These are phyloP conservation scores for Exocentrus adspersus DNA, from an alignment of 2,888 invertebrate genomes.

Conservation along the genomic window DNA sequence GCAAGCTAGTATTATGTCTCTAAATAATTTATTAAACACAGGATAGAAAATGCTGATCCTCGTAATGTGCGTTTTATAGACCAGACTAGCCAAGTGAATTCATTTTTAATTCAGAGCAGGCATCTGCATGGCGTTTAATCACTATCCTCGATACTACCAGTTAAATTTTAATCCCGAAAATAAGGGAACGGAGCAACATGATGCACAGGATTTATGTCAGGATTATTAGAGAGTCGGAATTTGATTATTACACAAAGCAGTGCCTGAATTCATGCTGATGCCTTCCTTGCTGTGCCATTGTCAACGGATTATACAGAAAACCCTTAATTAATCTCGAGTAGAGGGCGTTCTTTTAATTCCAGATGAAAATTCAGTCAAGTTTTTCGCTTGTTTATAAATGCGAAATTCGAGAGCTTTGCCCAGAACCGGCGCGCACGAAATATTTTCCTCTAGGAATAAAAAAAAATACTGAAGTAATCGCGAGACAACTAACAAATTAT, in stretches of 20 bases:
- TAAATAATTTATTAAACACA: no score
- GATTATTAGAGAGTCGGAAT: constrained; percentile 41
- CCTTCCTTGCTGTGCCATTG: constrained; percentile 42
- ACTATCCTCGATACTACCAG: constrained; percentile 11
- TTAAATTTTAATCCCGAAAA: constrained; percentile 33
- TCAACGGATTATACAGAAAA: constrained; percentile 46
- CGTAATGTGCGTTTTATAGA: no score
- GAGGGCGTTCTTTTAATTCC: constrained; percentile 26
- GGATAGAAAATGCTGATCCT: no score
- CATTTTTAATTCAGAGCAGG: neutral
- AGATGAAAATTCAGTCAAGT: constrained; percentile 26
- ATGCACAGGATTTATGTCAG: constrained; percentile 39
- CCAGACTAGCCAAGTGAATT: neutral
- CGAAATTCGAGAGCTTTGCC: constrained; percentile 14
- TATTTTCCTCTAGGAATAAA: no score
- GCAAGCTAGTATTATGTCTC: no score
- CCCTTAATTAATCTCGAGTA: constrained; percentile 47
- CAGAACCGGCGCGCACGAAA: neutral
- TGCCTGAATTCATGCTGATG: constrained; percentile 51
- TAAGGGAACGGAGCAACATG: constrained; percentile 34
- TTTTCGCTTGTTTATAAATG: constrained; percentile 27
- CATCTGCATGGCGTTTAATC: constrained; percentile 4
- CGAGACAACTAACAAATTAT: no score
- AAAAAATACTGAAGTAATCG: no score
- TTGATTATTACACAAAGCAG: constrained; percentile 41